Percentiles rank a stretch among this genome's conserved stretches.
Evolutionary conservation across 2,888 invertebrate species (phyloP).

Genomic region (Timema cristinae): DNA sequence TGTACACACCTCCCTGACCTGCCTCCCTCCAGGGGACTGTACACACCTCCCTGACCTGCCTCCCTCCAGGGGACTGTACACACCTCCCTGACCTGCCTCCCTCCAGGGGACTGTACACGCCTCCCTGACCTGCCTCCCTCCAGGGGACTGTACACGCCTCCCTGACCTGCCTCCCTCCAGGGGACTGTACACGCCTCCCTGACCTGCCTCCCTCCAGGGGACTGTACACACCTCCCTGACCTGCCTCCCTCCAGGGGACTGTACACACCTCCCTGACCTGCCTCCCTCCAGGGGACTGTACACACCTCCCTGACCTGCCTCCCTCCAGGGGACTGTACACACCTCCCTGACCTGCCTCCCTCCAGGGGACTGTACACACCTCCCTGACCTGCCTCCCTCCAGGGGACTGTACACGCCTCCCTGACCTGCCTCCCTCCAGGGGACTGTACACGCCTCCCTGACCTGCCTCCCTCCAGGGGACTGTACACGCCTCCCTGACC

Average conservation of each 20-base stretch:
- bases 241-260: too few relatives aligned
- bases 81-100: slow-evolving; percentile 55
- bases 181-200: slow-evolving; percentile 60
- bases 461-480: too few relatives aligned
- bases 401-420: slow-evolving; percentile 53
- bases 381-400: slow-evolving; percentile 51
- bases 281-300: too few relatives aligned
- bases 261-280: slow-evolving; percentile 56
- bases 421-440: slow-evolving; percentile 41
- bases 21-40: too few relatives aligned
- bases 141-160: slow-evolving; percentile 46
- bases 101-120: slow-evolving; percentile 40
- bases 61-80: slow-evolving; percentile 25
- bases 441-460: slow-evolving; percentile 60
- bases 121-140: slow-evolving; percentile 52
- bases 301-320: slow-evolving; percentile 55
- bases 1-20: slow-evolving; percentile 56
- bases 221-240: slow-evolving; percentile 58
- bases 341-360: slow-evolving; percentile 55
- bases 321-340: slow-evolving; percentile 29
- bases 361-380: slow-evolving; percentile 43
- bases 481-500: slow-evolving; percentile 57
- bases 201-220: too few relatives aligned
- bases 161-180: slow-evolving; percentile 48
- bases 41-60: slow-evolving; percentile 55